Evolutionary conservation across 2,888 invertebrate species (phyloP).

Genomic region (Nebria brevicollis): DNA sequence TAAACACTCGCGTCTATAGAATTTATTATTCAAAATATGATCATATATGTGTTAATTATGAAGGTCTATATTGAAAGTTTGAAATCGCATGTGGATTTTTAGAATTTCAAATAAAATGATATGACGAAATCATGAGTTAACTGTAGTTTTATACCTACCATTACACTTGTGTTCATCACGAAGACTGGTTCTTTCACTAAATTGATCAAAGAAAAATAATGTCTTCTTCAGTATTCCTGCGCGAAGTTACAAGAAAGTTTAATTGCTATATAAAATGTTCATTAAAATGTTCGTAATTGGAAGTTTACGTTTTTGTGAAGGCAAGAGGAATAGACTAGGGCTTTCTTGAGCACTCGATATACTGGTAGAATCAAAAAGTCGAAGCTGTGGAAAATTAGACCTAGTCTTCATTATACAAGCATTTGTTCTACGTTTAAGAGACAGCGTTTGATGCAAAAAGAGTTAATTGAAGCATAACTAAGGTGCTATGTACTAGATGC

Average conservation of each 20-base stretch:
- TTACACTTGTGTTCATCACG: slow-evolving; percentile 9
- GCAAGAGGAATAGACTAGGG: neutral
- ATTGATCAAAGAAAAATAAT: slow-evolving; percentile 47
- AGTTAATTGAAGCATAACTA: neutral
- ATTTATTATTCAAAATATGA: no score
- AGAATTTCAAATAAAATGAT: neutral
- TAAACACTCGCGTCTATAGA: no score
- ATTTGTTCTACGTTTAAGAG: neutral
- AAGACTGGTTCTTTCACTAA: slow-evolving; percentile 39
- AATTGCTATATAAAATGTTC: slow-evolving; percentile 48
- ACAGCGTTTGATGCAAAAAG: neutral
- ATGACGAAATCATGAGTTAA: neutral
- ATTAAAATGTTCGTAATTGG: slow-evolving; percentile 47
- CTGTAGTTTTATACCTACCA: neutral
- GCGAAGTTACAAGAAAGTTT: slow-evolving; percentile 46
- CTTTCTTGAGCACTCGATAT: neutral
- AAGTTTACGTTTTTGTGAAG: slow-evolving; percentile 45
- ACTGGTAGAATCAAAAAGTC: neutral
- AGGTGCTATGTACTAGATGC: neutral
- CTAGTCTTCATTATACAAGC: neutral
- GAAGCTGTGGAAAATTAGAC: neutral
- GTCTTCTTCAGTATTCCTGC: slow-evolving; percentile 42
- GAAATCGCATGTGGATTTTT: neutral
- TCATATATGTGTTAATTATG: no score
- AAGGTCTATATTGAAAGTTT: no score